Evolutionary conservation across 2,888 invertebrate genomes (phyloP).

Genomic region (Hirtodrosophila histrioides): DNA sequence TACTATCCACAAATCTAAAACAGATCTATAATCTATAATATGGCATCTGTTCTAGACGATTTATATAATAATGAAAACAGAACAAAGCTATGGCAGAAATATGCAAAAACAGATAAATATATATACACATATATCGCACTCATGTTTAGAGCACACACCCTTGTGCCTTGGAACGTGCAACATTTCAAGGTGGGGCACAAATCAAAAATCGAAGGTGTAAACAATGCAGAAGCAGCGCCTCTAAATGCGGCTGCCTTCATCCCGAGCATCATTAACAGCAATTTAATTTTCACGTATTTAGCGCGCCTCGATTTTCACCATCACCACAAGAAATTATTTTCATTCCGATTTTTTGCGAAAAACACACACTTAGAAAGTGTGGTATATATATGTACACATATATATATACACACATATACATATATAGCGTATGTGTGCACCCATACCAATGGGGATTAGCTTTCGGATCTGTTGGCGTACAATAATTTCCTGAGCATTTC

Average conservation of each 20-base stretch:
- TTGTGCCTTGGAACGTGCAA: conserved; percentile 24
- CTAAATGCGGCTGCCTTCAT: conserved; percentile 10
- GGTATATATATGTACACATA: background rate
- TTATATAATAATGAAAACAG: conserved; percentile 41
- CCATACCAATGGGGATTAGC: conserved; percentile 42
- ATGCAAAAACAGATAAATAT: conserved; percentile 6
- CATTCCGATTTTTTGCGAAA: conserved; percentile 22
- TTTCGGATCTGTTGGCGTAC: conserved; percentile 45
- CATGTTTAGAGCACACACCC: conserved; percentile 7
- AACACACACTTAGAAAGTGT: background rate
- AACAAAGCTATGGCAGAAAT: conserved; percentile 4
- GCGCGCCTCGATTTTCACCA: conserved; percentile 36
- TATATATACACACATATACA: background rate
- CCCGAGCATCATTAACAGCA: conserved; percentile 59
- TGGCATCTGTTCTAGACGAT: conserved; percentile 34
- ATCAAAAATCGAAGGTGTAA: conserved; percentile 76
- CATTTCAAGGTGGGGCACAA: conserved; percentile 73
- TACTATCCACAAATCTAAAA: conserved; percentile 10
- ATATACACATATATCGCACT: background rate
- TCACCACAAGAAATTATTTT: conserved; percentile 39
- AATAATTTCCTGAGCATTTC: conserved; percentile 56
- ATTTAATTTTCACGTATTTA: conserved; percentile 59
- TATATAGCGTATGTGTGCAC: conserved; percentile 12
- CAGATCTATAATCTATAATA: conserved; percentile 22
- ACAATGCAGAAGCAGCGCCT: conserved; percentile 53